Evolutionary conservation across 2,888 invertebrate genomes (phyloP).

Genomic region (Euzetes globulus): DNA sequence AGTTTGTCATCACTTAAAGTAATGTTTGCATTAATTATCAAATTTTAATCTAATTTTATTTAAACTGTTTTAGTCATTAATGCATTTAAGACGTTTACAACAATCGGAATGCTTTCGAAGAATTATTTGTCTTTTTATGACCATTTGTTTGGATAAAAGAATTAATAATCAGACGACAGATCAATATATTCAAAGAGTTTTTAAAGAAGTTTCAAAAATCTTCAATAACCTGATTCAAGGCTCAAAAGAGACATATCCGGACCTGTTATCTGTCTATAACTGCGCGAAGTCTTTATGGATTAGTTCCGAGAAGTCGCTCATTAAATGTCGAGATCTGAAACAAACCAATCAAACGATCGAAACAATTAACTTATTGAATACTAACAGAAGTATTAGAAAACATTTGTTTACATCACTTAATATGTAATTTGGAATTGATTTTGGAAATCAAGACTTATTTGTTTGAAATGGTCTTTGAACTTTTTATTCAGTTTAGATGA

Average conservation of each 20-base stretch:
- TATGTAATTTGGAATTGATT: not conserved
- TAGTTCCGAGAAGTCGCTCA: not conserved
- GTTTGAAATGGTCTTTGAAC: not conserved
- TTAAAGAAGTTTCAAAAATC: not conserved
- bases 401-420: constrained; percentile 2
- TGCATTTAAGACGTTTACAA: constrained; percentile 9
- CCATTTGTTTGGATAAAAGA: not conserved
- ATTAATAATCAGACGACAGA: not conserved
- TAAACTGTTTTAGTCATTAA: not conserved
- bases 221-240: not conserved
- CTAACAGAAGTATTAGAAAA: not conserved
- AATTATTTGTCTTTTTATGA: constrained; percentile 8
- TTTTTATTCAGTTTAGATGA: constrained; percentile 1
- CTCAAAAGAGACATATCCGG: not conserved
- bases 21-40: not conserved
- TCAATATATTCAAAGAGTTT: not conserved
- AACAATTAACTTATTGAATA: not conserved
- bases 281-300: constrained; percentile 7
- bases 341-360: not conserved
- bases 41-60: not conserved
- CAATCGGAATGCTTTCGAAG: not conserved
- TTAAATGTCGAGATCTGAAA: not conserved
- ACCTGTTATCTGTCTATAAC: not conserved
- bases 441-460: not conserved
- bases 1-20: not conserved